Evolutionary conservation across 2,888 invertebrate genomes (phyloP).

Genomic region (Eupeodes latifasciatus): DNA sequence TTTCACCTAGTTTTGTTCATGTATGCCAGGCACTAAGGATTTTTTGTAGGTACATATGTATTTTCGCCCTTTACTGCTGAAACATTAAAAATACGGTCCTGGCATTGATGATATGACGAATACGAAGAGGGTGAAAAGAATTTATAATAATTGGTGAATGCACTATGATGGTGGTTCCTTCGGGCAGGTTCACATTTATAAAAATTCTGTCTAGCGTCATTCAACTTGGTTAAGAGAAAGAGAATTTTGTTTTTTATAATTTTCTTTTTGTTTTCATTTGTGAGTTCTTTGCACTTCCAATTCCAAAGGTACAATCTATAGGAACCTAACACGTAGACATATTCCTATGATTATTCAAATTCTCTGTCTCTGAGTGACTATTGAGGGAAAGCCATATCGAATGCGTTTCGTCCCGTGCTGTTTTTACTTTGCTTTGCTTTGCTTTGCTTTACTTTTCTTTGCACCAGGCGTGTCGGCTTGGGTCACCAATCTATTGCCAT

Average conservation of each 20-base stretch:
- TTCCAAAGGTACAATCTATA: background rate
- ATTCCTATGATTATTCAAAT: conserved; percentile 33
- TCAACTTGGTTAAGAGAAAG: conserved; percentile 25
- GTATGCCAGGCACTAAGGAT: too few relatives aligned
- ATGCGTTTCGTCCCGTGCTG: background rate
- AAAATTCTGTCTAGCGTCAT: conserved; percentile 29
- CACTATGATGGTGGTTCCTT: conserved; percentile 45
- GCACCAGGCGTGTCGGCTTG: conserved; percentile 4
- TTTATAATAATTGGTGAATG: conserved; percentile 52
- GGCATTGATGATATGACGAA: background rate
- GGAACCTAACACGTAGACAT: conserved; percentile 30
- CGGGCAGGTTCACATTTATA: conserved; percentile 30
- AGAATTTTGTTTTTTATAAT: conserved; percentile 3
- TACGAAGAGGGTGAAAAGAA: conserved; percentile 47
- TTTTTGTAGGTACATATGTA: too few relatives aligned
- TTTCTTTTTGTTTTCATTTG: background rate
- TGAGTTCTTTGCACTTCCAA: too few relatives aligned
- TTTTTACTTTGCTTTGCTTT: background rate
- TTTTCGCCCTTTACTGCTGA: background rate
- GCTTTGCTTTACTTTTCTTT: background rate
- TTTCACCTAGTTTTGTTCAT: too few relatives aligned
- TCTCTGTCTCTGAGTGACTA: conserved; percentile 34
- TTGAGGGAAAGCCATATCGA: conserved; percentile 34
- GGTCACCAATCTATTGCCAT: background rate
- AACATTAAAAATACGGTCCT: background rate